Percentiles rank a stretch among this genome's conserved stretches.
Evolutionary conservation across 1,140 invertebrate genomes (phyloP).

Genomic region (Hycleus phaleratus): DNA sequence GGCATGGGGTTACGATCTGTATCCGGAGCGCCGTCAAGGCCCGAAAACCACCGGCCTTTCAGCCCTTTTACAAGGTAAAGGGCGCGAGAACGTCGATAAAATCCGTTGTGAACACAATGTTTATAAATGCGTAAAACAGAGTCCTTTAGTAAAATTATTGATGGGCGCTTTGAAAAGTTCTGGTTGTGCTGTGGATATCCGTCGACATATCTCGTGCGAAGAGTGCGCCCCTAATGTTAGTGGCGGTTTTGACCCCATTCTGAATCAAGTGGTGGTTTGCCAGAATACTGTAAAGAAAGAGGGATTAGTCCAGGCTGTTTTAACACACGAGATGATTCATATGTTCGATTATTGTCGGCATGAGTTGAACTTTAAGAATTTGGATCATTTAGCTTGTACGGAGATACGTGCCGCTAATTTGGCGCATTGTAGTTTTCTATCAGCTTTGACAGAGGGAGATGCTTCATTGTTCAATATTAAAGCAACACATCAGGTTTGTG

Average conservation of each 20-base stretch:
- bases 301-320: slow-evolving; percentile 64
- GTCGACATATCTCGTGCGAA: slow-evolving; percentile 88
- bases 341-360: slow-evolving; percentile 94
- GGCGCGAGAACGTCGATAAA: slow-evolving; percentile 59
- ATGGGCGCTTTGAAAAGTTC: slow-evolving; percentile 73
- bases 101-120: slow-evolving; percentile 77
- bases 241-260: slow-evolving; percentile 85
- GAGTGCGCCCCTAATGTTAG: slow-evolving; percentile 72
- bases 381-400: slow-evolving; percentile 91
- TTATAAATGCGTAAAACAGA: slow-evolving; percentile 63
- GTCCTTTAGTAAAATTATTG: slow-evolving; percentile 80
- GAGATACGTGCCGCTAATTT: slow-evolving; percentile 89
- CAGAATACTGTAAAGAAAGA: slow-evolving; percentile 68
- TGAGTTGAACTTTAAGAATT: slow-evolving; percentile 80
- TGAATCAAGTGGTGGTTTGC: slow-evolving; percentile 89
- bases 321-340: slow-evolving; percentile 91
- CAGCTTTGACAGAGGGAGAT: slow-evolving; percentile 68
- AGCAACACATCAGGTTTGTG: slow-evolving; percentile 75
- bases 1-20: slow-evolving; percentile 72
- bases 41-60: slow-evolving; percentile 41
- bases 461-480: slow-evolving; percentile 66
- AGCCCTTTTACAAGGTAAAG: slow-evolving; percentile 53
- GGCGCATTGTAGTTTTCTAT: slow-evolving; percentile 82
- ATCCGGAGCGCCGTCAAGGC: slow-evolving; percentile 68
- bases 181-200: slow-evolving; percentile 75